Evolutionary conservation across 53 echinoderm and acorn worm species (phyloP).

Genomic region (Hippasteria phrygiana): DNA sequence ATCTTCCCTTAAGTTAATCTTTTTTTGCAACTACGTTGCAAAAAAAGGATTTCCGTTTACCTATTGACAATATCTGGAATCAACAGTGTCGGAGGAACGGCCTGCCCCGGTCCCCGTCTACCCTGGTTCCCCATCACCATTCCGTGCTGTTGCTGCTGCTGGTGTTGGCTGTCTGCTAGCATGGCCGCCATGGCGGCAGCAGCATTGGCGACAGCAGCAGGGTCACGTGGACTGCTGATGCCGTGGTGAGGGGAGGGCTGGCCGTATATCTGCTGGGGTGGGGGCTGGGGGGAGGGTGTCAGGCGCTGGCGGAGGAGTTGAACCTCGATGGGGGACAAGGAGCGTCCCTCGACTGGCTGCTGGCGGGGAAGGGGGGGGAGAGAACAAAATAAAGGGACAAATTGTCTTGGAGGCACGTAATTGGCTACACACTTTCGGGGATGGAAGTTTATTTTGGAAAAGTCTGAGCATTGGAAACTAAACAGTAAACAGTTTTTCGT

Average conservation of each 20-base stretch:
- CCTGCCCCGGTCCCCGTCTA: constrained; percentile 40
- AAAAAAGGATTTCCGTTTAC: constrained; percentile 20
- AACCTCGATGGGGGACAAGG: constrained; percentile 69
- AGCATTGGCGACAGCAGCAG: constrained; percentile 4
- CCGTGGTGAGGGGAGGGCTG: constrained; percentile 57
- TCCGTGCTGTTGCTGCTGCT: constrained; percentile 63
- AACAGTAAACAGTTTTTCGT: no score
- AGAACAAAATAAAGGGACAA: background rate
- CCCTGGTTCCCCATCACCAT: constrained; percentile 49
- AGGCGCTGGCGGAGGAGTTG: constrained; percentile 54
- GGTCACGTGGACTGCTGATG: constrained; percentile 36
- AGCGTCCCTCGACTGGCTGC: constrained; percentile 63
- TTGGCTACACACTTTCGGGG: no score
- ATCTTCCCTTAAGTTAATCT: no score
- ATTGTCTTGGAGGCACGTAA: no score
- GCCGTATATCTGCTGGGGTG: constrained; percentile 55
- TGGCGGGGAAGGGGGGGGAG: constrained; percentile 32
- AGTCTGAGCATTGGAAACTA: no score
- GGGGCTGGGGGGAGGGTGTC: constrained; percentile 69
- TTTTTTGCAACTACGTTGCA: no score
- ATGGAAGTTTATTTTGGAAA: no score
- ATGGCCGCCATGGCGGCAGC: constrained; percentile 32
- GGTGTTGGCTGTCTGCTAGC: constrained; percentile 40
- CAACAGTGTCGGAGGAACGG: constrained; percentile 29
- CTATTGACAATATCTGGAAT: constrained; percentile 62